These are phyloP conservation scores for Psylliodes chrysocephalus DNA, from an alignment of 2,888 invertebrate genomes.

Conservation along the genomic window DNA sequence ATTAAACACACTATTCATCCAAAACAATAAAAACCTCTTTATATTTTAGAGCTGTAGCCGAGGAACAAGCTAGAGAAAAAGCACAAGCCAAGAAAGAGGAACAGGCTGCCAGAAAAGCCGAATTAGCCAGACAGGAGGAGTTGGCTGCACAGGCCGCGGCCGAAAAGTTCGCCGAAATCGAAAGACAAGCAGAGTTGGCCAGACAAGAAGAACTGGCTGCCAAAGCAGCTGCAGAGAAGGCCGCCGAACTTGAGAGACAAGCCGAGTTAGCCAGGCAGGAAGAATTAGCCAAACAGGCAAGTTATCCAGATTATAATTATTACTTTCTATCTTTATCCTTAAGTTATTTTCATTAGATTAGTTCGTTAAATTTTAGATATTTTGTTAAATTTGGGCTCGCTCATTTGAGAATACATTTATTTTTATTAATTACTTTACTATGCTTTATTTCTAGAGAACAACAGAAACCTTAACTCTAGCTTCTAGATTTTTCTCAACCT, in stretches of 20 bases:
- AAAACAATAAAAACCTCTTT: too few species aligned
- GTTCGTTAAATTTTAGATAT: too few species aligned
- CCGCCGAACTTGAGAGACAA: slow-evolving; percentile 62
- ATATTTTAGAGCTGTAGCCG: slow-evolving; percentile 66
- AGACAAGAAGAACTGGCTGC: slow-evolving; percentile 64
- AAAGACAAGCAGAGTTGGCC: slow-evolving; percentile 60
- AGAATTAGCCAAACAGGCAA: slow-evolving; percentile 61
- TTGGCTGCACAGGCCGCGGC: slow-evolving; percentile 65
- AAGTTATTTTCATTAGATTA: too few species aligned
- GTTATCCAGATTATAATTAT: too few species aligned
- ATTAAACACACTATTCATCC: too few species aligned
- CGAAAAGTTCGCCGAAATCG: slow-evolving; percentile 63
- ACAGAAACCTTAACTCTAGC: too few species aligned
- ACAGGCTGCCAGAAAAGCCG: slow-evolving; percentile 65
- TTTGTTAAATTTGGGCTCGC: too few species aligned
- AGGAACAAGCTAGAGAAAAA: slow-evolving; percentile 68
- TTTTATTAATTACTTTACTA: too few species aligned
- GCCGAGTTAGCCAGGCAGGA: slow-evolving; percentile 60
- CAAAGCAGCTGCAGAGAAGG: slow-evolving; percentile 64
- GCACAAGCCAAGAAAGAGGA: slow-evolving; percentile 66
- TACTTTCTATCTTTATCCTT: too few species aligned
- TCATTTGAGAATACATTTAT: too few species aligned
- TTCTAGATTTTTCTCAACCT: too few species aligned
- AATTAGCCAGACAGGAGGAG: slow-evolving; percentile 65
- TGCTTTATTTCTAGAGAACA: too few species aligned